These are phyloP conservation scores for Bombus waltoni DNA, from an alignment of 1,140 invertebrate genomes.

Conservation along the genomic window DNA sequence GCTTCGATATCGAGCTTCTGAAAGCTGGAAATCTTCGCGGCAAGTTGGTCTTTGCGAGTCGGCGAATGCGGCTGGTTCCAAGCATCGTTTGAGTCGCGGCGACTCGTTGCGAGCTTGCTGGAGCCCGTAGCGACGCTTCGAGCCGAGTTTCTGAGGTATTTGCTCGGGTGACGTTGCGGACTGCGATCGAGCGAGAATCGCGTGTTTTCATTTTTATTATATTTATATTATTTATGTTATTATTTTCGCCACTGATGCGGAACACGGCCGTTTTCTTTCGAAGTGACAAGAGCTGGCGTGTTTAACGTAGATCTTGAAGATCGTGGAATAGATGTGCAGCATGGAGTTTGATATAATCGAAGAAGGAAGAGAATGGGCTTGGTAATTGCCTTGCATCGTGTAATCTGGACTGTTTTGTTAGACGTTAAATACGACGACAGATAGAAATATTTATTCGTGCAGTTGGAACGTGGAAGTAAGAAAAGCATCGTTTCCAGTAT, in stretches of 20 bases:
- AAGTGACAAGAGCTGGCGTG: not conserved
- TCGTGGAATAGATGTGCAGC: not conserved
- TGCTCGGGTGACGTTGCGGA: not conserved
- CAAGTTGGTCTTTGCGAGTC: not conserved
- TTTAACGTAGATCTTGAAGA: not conserved
- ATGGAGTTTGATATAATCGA: too few species aligned
- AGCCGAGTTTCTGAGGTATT: not conserved
- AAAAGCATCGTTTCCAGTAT: too few species aligned
- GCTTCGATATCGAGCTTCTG: conserved; percentile 30
- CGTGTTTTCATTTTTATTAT: not conserved
- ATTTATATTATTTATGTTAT: not conserved
- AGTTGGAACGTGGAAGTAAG: too few species aligned
- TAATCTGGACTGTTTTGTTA: too few species aligned
- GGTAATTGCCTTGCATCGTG: too few species aligned
- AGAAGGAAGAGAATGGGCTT: too few species aligned
- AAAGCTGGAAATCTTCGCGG: not conserved
- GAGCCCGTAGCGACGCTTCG: not conserved
- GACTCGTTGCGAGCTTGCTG: not conserved
- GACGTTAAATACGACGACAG: too few species aligned
- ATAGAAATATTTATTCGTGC: too few species aligned
- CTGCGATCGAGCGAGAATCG: not conserved
- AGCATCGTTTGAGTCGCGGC: conserved; percentile 35
- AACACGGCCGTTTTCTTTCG: not conserved
- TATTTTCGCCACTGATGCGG: not conserved
- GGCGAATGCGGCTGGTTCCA: not conserved